phyloP scores from a whole-genome alignment of 2,113 vertebrate genomes.

The Leucopsar rothschildi region DNA sequence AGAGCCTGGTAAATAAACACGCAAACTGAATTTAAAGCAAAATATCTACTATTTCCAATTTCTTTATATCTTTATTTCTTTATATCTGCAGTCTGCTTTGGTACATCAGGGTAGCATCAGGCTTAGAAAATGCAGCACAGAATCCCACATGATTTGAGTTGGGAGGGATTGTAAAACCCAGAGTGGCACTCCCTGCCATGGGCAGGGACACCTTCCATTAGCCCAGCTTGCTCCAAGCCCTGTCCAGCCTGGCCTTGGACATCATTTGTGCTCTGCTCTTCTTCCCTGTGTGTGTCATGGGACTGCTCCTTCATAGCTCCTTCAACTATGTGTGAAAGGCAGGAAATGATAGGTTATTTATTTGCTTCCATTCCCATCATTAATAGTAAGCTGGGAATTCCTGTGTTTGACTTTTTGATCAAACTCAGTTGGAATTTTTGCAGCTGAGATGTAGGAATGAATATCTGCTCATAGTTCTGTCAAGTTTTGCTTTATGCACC shows the following conservation, averaged over 20 bases:
- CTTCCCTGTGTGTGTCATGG: background rate
- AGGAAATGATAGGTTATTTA: background rate
- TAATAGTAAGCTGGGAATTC: background rate
- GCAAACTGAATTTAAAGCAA: background rate
- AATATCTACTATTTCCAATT: background rate
- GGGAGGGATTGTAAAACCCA: background rate
- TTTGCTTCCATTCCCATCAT: background rate
- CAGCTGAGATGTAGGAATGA: background rate
- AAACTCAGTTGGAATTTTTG: background rate
- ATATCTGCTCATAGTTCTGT: background rate
- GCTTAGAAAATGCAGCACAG: background rate
- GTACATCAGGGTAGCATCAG: background rate
- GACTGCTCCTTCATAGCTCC: no score
- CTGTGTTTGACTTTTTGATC: background rate
- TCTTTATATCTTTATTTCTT: background rate
- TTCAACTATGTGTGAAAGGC: background rate
- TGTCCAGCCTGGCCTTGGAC: fast-evolving
- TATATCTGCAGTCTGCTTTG: background rate
- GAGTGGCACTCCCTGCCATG: background rate
- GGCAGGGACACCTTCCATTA: background rate
- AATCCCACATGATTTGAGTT: background rate
- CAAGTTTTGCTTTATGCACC: background rate
- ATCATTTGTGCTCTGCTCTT: background rate
- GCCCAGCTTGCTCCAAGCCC: background rate
- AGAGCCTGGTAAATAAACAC: background rate